phyloP scores from a whole-genome alignment of 2,113 vertebrate genomes.

The Centropristis striata region DNA sequence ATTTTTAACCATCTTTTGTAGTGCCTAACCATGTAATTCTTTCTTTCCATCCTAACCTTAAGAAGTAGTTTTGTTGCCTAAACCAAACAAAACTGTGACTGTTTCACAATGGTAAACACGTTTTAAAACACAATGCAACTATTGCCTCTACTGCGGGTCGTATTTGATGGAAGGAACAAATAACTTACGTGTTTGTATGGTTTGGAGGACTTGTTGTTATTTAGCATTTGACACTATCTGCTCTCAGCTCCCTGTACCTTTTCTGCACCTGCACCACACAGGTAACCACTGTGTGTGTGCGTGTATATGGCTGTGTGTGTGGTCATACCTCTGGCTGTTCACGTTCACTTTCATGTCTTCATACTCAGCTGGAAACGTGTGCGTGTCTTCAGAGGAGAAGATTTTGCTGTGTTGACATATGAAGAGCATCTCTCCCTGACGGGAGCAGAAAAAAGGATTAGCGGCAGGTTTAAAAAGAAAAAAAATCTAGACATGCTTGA shows the following conservation, averaged over 20 bases:
- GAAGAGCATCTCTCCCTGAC: constrained; percentile 40
- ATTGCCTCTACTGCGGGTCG: too few species aligned
- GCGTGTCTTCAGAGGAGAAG: constrained; percentile 43
- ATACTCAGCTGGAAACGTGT: constrained; percentile 38
- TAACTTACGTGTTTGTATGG: too few species aligned
- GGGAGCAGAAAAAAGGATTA: constrained; percentile 69
- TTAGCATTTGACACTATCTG: neutral
- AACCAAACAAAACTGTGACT: too few species aligned
- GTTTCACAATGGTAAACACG: too few species aligned
- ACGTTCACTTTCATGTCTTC: constrained; percentile 54
- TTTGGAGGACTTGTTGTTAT: neutral
- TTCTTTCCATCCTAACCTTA: too few species aligned
- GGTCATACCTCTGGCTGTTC: constrained; percentile 28
- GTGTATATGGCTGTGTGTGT: neutral
- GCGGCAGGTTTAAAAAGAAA: constrained; percentile 45
- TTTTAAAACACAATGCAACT: too few species aligned
- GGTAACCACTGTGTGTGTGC: neutral
- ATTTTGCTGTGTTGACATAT: constrained; percentile 59
- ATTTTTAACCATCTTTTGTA: too few species aligned
- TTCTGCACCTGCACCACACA: neutral
- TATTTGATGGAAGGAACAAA: too few species aligned
- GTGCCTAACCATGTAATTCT: too few species aligned
- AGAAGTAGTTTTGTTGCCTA: too few species aligned
- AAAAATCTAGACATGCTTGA: constrained; percentile 66
- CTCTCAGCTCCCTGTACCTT: neutral